Conservation (phyloP, 1,140 invertebrate species). For the Bombus pyrosoma region DNA sequence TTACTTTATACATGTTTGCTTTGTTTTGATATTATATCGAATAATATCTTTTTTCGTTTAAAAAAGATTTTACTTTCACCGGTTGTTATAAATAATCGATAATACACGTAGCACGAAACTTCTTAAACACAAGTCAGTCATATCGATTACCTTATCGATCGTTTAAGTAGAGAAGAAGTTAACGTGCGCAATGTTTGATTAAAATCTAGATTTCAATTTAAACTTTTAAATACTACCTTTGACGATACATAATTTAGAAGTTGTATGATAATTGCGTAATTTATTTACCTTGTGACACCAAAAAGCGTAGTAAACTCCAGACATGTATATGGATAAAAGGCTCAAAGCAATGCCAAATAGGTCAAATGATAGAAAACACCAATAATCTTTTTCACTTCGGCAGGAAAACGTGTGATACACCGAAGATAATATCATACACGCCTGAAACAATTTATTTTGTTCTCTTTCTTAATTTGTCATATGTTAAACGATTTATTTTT, state of each 20-base stretch:
- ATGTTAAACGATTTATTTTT: too few relatives aligned
- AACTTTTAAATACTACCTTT: neutral
- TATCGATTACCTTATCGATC: neutral
- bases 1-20: neutral
- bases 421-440: constrained; percentile 96
- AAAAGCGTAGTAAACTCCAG: constrained; percentile 98
- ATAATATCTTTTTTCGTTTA: neutral
- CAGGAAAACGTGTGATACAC: constrained; percentile 98
- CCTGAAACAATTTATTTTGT: constrained; percentile 82
- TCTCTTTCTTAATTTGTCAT: neutral
- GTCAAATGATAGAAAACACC: constrained; percentile 94
- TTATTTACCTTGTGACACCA: constrained; percentile 94
- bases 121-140: neutral
- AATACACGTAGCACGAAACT: neutral
- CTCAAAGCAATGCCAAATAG: constrained; percentile 96
- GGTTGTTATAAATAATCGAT: neutral
- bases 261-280: neutral
- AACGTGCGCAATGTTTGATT: neutral
- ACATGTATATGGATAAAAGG: constrained; percentile 96
- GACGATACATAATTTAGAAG: neutral
- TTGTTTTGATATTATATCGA: neutral
- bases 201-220: neutral
- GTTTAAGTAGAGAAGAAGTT: neutral
- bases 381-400: constrained; percentile 93
- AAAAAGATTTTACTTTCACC: neutral